A percentile compares a stretch with the other conserved stretches of the same genome.
phyloP scores from a whole-genome alignment of 2,797 vertebrate genomes.

The Tiaroga cobitis region DNA sequence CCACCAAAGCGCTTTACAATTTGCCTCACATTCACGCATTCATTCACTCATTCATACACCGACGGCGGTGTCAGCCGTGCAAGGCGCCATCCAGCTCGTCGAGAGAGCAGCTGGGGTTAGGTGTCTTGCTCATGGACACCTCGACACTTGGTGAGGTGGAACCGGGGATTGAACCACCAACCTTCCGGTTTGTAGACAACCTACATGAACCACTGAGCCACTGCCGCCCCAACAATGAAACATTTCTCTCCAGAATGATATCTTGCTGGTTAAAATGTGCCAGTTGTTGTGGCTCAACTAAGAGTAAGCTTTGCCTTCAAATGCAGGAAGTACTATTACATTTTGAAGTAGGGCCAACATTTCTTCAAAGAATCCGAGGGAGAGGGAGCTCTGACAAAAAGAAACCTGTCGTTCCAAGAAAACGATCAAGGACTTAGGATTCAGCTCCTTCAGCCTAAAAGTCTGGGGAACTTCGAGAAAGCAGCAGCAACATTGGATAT shows the following conservation, averaged over 20 bases:
- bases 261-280: not conserved
- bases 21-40: too few species aligned
- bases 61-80: too few species aligned
- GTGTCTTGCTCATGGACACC: too few species aligned
- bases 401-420: not conserved
- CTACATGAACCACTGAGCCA: too few species aligned
- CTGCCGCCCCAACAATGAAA: too few species aligned
- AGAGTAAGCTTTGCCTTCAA: not conserved
- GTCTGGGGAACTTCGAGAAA: constrained; percentile 3
- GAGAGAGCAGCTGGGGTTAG: too few species aligned
- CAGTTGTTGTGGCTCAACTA: not conserved
- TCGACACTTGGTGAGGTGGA: too few species aligned
- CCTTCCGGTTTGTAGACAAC: too few species aligned
- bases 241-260: not conserved
- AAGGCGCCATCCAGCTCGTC: too few species aligned
- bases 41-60: too few species aligned
- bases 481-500: not conserved
- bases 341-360: constrained; percentile 10
- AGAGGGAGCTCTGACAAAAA: constrained; percentile 20
- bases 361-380: not conserved
- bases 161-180: too few species aligned
- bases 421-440: not conserved
- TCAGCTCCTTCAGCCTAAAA: not conserved
- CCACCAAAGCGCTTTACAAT: too few species aligned
- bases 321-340: not conserved